Conservation (phyloP, 2,113 vertebrate genomes). For the Plotosus lineatus region DNA sequence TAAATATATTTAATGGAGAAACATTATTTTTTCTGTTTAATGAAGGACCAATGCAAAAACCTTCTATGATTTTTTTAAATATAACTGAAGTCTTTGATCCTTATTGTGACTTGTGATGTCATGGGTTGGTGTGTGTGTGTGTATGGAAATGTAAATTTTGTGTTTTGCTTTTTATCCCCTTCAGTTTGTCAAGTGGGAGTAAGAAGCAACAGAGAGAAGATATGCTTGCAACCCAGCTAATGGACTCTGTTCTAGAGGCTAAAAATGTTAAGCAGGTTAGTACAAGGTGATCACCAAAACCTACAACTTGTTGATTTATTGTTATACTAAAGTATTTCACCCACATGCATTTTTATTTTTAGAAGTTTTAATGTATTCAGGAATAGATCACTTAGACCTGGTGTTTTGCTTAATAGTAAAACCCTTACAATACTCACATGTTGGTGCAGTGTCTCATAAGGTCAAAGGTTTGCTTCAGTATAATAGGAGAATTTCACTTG, state of each 20-base stretch:
- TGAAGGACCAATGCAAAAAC: background rate
- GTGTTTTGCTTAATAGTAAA: background rate
- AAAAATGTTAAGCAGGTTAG: constrained; percentile 82
- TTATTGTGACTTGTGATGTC: background rate
- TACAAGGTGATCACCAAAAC: background rate
- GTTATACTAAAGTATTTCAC: background rate
- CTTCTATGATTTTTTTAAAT: background rate
- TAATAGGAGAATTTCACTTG: background rate
- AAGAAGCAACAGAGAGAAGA: constrained; percentile 58
- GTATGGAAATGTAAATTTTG: background rate
- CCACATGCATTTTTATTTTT: background rate
- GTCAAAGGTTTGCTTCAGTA: background rate
- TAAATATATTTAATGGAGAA: background rate
- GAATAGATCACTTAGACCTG: background rate
- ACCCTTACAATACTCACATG: background rate
- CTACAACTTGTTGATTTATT: background rate
- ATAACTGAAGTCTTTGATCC: background rate
- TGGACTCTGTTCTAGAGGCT: constrained; percentile 70
- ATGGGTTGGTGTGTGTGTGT: too few species aligned
- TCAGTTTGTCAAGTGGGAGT: constrained; percentile 75
- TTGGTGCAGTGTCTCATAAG: background rate
- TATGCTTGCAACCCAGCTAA: constrained; percentile 82
- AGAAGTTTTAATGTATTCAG: background rate
- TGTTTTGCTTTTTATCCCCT: constrained; percentile 43
- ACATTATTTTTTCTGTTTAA: background rate